Percentiles rank a stretch among this genome's conserved stretches.
These are phyloP conservation scores for Hippopotamyrus pictus DNA, from an alignment of 2,797 vertebrate species.

Conservation along the genomic window DNA sequence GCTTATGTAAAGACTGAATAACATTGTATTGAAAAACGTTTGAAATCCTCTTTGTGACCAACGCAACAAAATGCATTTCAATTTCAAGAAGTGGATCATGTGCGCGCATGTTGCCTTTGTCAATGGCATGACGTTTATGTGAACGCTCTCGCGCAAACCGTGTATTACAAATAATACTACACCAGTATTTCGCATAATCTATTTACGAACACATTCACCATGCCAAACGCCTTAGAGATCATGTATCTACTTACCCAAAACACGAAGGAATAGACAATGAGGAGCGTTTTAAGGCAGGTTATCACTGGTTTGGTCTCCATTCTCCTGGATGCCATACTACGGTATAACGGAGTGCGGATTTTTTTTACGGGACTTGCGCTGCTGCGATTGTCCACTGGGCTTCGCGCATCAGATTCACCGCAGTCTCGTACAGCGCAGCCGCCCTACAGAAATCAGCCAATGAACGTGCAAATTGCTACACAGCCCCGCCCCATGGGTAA, in stretches of 20 bases:
- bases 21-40: neutral
- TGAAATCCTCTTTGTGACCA: neutral
- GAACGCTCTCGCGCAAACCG: slow-evolving; percentile 29
- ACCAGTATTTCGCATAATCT: neutral
- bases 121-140: slow-evolving; percentile 15
- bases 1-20: neutral
- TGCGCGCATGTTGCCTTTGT: neutral
- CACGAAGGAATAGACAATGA: slow-evolving; percentile 96
- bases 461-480: neutral
- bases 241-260: slow-evolving; percentile 80
- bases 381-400: slow-evolving; percentile 31
- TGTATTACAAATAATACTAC: slow-evolving; percentile 4
- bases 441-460: slow-evolving; percentile 22
- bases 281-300: slow-evolving; percentile 97
- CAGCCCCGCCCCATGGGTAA: slow-evolving; percentile 8
- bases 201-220: neutral
- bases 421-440: slow-evolving; percentile 32
- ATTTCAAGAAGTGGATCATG: neutral
- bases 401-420: slow-evolving; percentile 24
- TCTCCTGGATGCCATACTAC: slow-evolving; percentile 82
- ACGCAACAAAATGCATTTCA: neutral
- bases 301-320: slow-evolving; percentile 99
- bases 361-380: slow-evolving; percentile 29
- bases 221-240: neutral
- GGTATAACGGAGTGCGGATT: slow-evolving; percentile 47